Base-by-base conservation (phyloP, 2,113 vertebrate genomes). In the Alectura lathami region DNA sequence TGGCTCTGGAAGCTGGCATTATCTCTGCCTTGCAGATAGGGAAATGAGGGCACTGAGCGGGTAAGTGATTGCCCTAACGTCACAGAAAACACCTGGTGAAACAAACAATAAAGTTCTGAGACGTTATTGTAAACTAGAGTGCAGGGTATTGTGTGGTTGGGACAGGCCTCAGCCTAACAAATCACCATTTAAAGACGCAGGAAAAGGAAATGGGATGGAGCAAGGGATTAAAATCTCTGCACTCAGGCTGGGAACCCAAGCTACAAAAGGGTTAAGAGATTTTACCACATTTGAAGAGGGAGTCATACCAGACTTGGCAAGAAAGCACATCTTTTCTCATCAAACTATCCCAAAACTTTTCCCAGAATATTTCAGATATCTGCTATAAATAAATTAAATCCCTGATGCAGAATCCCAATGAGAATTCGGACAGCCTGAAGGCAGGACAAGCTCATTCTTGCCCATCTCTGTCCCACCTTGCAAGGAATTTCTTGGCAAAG, bases 1-100 rank as follows among this genome's bases (percentile, higher is more conserved):
- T 13, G 48, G n/a, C 40, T 64, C 54, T 14, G 54, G 32, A 69
- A 30, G 38, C 26, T 22, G 88, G 85, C 86, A 92, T 90, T 97
- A 96, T 97, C 95, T 84, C 90, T 66, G 9, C 80, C 57, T 32
- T 84, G 80, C 96, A 96, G 96, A 86, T 62, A 72, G 90, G 66
- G 63, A 88, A 91, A 86, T 16, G 78, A 68, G 86, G 95, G 84
- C 12, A 0, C 63, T 48, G 51, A 88, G 88, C 83, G 76, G 66
- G 73, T 72, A 57, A 91, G 68, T 22, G 76, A 86, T 81, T 88
- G 76, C 74, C 91, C 76, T 64, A 67, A 69, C 5, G 3, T 81
- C 89, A 93, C 24, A 80, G 59, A 97, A 94, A 94, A 74, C 76
- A 86, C 29, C 6, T 22, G 57, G 51, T 0, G 82, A n/a, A 57